Evolutionary conservation across 2,113 vertebrate genomes (phyloP).

Genomic region (Hippolais icterina): DNA sequence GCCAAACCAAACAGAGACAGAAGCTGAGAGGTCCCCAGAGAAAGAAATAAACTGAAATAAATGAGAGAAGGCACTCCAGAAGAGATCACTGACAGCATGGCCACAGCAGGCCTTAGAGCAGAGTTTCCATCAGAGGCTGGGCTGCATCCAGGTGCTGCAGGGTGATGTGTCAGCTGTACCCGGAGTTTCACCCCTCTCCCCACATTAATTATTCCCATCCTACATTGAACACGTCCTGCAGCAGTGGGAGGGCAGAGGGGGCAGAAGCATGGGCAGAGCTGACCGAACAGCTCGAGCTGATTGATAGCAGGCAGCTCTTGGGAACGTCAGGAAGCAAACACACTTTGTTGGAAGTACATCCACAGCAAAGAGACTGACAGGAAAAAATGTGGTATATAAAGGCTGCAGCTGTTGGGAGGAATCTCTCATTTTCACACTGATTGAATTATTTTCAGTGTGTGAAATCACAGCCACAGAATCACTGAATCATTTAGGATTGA

Average conservation of each 20-base stretch:
- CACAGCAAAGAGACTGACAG: not conserved
- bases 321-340: not conserved
- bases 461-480: not conserved
- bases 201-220: not conserved
- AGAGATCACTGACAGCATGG: not conserved
- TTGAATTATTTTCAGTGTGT: not conserved
- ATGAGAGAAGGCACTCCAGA: not conserved
- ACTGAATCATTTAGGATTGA: not conserved
- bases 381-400: not conserved
- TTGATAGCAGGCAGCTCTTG: not conserved
- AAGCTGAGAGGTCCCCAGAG: not conserved
- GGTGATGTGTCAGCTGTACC: not conserved
- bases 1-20: not conserved
- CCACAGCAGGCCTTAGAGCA: not conserved
- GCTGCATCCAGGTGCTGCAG: not conserved
- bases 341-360: not conserved
- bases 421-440: not conserved
- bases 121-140: not conserved
- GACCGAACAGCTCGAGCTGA: not conserved
- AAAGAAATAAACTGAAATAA: not conserved
- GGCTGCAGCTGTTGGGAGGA: not conserved
- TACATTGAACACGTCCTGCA: accelerated
- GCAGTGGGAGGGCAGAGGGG: not conserved
- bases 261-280: not conserved
- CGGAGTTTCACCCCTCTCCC: not conserved